phyloP scores from a whole-genome alignment of 2,113 vertebrate species.

The Salvator merianae region DNA sequence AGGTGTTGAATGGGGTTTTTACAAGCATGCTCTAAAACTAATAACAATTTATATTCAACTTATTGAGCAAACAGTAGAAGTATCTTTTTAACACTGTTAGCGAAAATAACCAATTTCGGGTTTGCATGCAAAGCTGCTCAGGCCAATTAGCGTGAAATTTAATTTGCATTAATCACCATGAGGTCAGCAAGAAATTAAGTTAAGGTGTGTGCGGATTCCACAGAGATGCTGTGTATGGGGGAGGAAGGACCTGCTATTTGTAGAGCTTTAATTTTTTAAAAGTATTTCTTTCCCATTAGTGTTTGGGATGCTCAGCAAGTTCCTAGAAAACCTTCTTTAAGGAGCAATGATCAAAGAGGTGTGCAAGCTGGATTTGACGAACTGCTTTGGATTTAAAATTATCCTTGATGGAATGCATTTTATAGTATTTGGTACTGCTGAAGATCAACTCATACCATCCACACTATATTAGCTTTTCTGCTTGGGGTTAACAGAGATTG shows the following conservation, averaged over 20 bases:
- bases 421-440: no score
- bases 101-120: conserved; percentile 56
- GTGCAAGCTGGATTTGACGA: background rate
- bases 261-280: conserved; percentile 32
- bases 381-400: no score
- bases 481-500: no score
- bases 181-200: conserved; percentile 72
- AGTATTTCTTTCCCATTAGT: conserved; percentile 23
- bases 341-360: conserved; percentile 22
- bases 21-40: conserved; percentile 49
- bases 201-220: conserved; percentile 67
- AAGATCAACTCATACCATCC: no score
- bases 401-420: background rate
- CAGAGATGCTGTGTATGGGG: conserved; percentile 41
- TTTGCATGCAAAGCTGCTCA: conserved; percentile 59
- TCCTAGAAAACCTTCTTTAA: conserved; percentile 34
- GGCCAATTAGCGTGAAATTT: conserved; percentile 73
- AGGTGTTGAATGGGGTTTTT: conserved; percentile 36
- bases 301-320: conserved; percentile 49
- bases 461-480: background rate
- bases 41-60: conserved; percentile 44
- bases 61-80: conserved; percentile 43
- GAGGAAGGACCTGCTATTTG: conserved; percentile 36
- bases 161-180: conserved; percentile 74
- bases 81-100: conserved; percentile 55